phyloP scores from a whole-genome alignment of 2,797 vertebrate species.

The Micropoecilia bifurca region DNA sequence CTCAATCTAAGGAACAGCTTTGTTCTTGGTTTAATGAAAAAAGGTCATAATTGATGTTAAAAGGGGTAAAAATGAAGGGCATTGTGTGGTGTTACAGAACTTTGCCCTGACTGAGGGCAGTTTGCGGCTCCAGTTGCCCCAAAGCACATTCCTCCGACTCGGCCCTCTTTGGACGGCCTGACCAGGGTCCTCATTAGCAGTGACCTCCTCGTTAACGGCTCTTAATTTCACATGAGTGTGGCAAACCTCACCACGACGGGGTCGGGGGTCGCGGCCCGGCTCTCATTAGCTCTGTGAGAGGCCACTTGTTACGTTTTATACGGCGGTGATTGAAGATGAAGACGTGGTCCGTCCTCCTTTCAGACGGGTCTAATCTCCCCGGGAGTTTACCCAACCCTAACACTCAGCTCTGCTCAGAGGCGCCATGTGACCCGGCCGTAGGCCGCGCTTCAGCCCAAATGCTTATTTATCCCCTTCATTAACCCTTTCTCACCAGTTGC shows the following conservation, averaged over 20 bases:
- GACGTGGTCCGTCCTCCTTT: conserved; percentile 53
- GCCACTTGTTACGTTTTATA: conserved; percentile 65
- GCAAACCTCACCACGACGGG: conserved; percentile 56
- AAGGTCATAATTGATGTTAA: conserved; percentile 5
- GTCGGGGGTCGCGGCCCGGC: conserved; percentile 68
- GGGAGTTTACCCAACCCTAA: conserved; percentile 79
- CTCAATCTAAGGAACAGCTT: background rate
- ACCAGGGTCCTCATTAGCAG: conserved; percentile 78
- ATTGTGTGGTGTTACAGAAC: conserved; percentile 32
- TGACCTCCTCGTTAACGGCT: conserved; percentile 72
- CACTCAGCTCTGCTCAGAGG: conserved; percentile 69
- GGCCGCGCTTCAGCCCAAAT: conserved; percentile 14
- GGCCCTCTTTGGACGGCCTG: conserved; percentile 49
- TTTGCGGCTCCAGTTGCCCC: conserved; percentile 24
- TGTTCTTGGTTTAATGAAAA: background rate
- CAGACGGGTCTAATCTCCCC: conserved; percentile 64
- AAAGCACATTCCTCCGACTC: conserved; percentile 59
- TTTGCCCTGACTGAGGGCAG: conserved; percentile 21
- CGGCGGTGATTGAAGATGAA: conserved; percentile 61
- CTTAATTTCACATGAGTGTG: conserved; percentile 78
- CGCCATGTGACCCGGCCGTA: conserved; percentile 40
- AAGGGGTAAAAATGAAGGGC: conserved; percentile 6
- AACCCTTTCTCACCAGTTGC: conserved; percentile 35
- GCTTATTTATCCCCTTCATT: conserved; percentile 41
- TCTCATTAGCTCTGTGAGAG: conserved; percentile 74